A percentile compares a stretch with the other conserved stretches of the same genome.
Evolutionary conservation across 1,140 invertebrate species (phyloP).

Genomic region (Apis dorsata): DNA sequence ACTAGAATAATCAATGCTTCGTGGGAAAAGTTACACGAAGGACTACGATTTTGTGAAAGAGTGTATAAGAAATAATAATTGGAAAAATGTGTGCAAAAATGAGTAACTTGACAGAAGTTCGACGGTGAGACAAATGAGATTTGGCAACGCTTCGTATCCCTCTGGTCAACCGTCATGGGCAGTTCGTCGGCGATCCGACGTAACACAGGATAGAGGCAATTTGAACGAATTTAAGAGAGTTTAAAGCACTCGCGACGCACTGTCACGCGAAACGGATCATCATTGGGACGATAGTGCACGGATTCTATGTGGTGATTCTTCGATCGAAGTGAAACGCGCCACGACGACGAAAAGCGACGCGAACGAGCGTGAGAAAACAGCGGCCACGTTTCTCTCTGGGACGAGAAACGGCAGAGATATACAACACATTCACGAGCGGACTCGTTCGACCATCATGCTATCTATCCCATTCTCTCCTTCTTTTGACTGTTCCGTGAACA

Average conservation of each 20-base stretch:
- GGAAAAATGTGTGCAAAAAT: too few species aligned
- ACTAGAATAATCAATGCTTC: background rate
- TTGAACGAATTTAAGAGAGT: slow-evolving; percentile 65
- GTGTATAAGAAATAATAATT: background rate
- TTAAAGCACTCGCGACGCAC: slow-evolving; percentile 13
- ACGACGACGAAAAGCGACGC: slow-evolving; percentile 29
- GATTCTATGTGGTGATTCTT: slow-evolving; percentile 9
- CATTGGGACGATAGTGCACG: background rate
- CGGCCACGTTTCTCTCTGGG: background rate
- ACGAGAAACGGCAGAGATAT: slow-evolving; percentile 20
- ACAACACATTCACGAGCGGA: background rate
- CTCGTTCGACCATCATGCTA: background rate
- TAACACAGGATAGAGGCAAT: slow-evolving; percentile 72
- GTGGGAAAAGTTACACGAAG: background rate
- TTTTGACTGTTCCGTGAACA: background rate
- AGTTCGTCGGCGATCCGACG: slow-evolving; percentile 64
- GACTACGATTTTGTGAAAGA: background rate
- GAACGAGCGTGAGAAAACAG: slow-evolving; percentile 37
- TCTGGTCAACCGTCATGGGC: slow-evolving; percentile 58
- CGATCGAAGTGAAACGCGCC: slow-evolving; percentile 2
- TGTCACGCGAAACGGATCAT: slow-evolving; percentile 29
- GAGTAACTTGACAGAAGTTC: background rate
- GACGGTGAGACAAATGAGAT: slow-evolving; percentile 45
- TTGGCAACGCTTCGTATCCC: slow-evolving; percentile 57
- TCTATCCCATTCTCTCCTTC: background rate